Evolutionary conservation across 2,113 vertebrate species (phyloP), one percentile per base, ranked within the genome.

Genomic region (Phaethon lepturus): DNA sequence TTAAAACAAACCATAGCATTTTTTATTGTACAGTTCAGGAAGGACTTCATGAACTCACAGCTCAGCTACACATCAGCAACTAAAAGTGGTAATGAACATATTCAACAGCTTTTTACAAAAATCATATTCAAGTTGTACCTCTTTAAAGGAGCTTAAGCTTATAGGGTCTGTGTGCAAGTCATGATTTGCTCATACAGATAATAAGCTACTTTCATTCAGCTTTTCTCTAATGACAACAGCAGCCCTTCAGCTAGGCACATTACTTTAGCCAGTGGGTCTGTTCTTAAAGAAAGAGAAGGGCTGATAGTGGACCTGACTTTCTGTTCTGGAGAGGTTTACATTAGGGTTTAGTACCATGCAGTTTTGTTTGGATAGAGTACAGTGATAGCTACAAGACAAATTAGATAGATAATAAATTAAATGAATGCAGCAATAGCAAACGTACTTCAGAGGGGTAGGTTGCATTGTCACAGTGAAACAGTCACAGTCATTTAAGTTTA

Each of bases 51-150:
- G 26, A 90, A 93, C 35, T 93, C 10, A 8, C 59, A 86, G 73
- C 63, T 84, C 22, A 31, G 71, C 55, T 91, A 69, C 42, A 2
- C 19, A 55, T 8, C 63, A 77, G 42, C 52, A 95, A 56, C 47
- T 50, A 44, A 11, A 76, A 84, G 17, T 3, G 29, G n/a, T 50
- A 79, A 80, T 1, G 9, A 56, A 86, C 17, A 59, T 7, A 82
- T 68, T 95, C 64, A 90, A 85, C 58, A 78, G 53, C 49, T 90
- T 89, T 84, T 87, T 72, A 90, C 31, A 85, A 40, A 74, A 88
- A 59, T 13, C 6, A 10, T 44, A 52, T 58, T 94, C 40, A 87
- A 62, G 49, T 8, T 28, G 10, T 38, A 79, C 28, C 73, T 87
- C 29, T 84, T 77, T 16, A 69, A 87, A 81, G n/a, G 60, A 91